phyloP scores from a whole-genome alignment of 2,888 invertebrate genomes.

The Coleophora flavipennella region DNA sequence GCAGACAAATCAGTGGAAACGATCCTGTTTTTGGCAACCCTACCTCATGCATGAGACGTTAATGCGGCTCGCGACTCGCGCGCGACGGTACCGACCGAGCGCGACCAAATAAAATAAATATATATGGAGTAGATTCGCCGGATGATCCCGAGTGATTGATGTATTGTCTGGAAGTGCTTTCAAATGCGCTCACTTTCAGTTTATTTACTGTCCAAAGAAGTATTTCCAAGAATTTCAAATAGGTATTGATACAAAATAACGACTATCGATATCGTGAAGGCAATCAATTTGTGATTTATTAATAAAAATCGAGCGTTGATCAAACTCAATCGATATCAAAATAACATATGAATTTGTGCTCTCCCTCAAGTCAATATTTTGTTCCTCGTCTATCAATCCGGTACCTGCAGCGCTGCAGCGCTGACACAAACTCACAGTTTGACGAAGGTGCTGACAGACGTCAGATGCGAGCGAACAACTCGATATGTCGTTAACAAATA shows the following conservation, averaged over 20 bases:
- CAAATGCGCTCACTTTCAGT: slow-evolving; percentile 1
- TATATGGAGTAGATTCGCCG: slow-evolving; percentile 26
- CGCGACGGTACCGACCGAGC: slow-evolving; percentile 9
- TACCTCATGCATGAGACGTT: too few species aligned
- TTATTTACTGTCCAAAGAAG: too few species aligned
- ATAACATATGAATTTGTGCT: background rate
- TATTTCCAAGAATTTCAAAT: too few species aligned
- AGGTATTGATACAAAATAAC: too few species aligned
- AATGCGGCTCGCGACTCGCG: slow-evolving; percentile 1
- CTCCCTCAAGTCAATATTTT: background rate
- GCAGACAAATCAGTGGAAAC: too few species aligned
- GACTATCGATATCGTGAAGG: too few species aligned
- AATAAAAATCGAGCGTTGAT: too few species aligned
- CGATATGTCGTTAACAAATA: background rate
- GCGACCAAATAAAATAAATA: slow-evolving; percentile 28
- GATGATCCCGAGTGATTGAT: slow-evolving; percentile 38
- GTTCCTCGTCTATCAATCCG: too few species aligned
- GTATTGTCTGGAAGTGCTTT: slow-evolving; percentile 21
- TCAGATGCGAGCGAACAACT: slow-evolving; percentile 7
- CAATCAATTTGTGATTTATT: too few species aligned
- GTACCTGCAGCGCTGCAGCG: too few species aligned
- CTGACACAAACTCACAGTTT: slow-evolving; percentile 7
- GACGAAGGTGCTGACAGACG: slow-evolving; percentile 9
- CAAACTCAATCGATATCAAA: background rate
- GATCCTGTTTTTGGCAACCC: slow-evolving; percentile 1